Evolutionary conservation across 2,888 invertebrate genomes (phyloP), one percentile per base, ranked within the genome.

Genomic region (Notodonta ziczac): DNA sequence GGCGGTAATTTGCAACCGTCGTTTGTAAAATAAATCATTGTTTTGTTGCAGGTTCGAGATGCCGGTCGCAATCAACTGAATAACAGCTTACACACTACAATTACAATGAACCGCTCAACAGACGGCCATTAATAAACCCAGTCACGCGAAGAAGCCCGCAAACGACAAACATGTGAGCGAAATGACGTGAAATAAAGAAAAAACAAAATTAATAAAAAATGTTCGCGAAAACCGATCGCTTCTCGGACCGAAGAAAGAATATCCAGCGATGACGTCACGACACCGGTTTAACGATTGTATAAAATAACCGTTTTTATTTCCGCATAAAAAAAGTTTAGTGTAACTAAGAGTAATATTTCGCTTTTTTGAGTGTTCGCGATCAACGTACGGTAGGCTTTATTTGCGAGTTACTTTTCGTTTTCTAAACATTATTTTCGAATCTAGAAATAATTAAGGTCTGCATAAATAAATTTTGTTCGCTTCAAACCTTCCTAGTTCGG

Each of bases 231-330:
- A 86, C 85, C 70, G 87, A 90, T 63, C 84, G 89, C 50, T 88
- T 90, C 79, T 91, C 90, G 89, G 91, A 92, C 78, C 82, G 92
- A 70, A 86, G 91, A 82, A 91, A 91, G 91, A 70, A 76, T 6
- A 51, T 69, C 70, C 65, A 85, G 77, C 90, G 90, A 91, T 93
- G 93, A 91, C 90, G 82, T 68, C 81, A 62, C 78, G 76, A 63
- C 66, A 80, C 67, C 79, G 77, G 63, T 82, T 82, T 65, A 73
- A 80, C 83, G 82, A 84, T 74, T 86, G 86, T 79, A 87, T 89
- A 80, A 90, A 88, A 85, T 86, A 86, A 77, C 77, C 79, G 81
- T 80, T 83, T 83, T 71, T 65, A 78, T 84, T 86, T 81, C 71
- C 39, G 62, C 74, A 66, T 46, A 55, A 46, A 63, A 61, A 65